These are phyloP conservation scores for Microcebus lehilahytsara DNA, from an alignment of 2,113 vertebrate genomes.

Conservation along the genomic window DNA sequence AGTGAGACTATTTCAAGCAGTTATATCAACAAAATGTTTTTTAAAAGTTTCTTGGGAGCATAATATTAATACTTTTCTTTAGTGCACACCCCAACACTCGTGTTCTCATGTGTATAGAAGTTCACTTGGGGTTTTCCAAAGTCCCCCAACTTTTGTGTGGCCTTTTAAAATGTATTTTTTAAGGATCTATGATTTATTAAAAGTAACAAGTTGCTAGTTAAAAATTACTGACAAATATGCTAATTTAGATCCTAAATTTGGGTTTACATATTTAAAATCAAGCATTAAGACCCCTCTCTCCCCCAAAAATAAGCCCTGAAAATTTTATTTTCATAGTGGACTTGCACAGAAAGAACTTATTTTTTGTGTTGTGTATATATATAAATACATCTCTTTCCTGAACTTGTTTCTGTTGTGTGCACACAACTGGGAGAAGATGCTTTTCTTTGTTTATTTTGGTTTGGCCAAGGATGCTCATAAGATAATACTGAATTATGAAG, in stretches of 20 bases:
- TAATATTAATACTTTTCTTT: neutral
- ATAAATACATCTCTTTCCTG: neutral
- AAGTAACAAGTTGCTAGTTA: neutral
- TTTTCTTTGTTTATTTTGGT: constrained; percentile 20
- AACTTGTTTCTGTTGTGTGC: neutral
- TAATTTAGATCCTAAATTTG: neutral
- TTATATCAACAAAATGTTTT: neutral
- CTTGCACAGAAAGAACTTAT: neutral
- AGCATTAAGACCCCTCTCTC: neutral
- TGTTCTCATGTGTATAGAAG: neutral
- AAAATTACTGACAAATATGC: neutral
- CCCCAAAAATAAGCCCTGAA: neutral
- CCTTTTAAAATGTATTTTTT: neutral
- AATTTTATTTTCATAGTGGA: constrained; percentile 4
- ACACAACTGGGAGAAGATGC: neutral
- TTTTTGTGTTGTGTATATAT: neutral
- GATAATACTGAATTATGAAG: constrained; percentile 47
- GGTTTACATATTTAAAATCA: neutral
- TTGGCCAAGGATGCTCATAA: constrained; percentile 39
- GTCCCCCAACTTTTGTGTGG: neutral
- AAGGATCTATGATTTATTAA: neutral
- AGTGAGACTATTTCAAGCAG: neutral
- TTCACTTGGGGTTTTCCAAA: neutral
- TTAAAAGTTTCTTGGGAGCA: neutral
- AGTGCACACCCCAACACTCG: neutral